Base-by-base conservation (phyloP, 2,888 invertebrate genomes). In the Philereme vetulata region DNA sequence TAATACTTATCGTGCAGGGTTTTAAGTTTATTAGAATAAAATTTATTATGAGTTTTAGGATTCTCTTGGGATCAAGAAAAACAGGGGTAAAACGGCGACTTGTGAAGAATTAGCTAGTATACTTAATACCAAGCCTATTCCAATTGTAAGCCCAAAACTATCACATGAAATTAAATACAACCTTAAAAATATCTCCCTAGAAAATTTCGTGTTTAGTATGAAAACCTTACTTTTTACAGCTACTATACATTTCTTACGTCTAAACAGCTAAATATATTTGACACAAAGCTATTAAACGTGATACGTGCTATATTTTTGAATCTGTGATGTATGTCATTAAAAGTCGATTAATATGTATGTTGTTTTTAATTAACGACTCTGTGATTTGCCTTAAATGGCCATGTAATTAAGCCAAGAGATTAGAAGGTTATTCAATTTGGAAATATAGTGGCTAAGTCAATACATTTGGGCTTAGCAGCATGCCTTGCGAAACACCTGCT, bases 141-240 rank as follows among this genome's bases (percentile, higher is more conserved):
- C 21, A 1, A 21, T 21, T 2, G 21, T 21, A 21, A 21, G 21
- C 21, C 21, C 21, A 21, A 21, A 21, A 21, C 21, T 1, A 1
- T 1, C 2, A 21, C 21, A 21, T 2, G 2, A 21, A 21, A 21
- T 21, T 21, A 2, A 1, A 21, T 21, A 21, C 21, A 21, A 21
- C 21, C 2, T 21, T 21, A 21, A 21, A 21, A 21, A 21, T 21
- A 21, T 21, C 2, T 21, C 21, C 21, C 1, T 21, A 21, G n/a
- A 21, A 21, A 21, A 21, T 21, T 21, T 21, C 21, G 21, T 21
- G 21, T 1, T 21, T 21, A 1, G 2, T 1, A 21, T 21, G 2
- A 21, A 57, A 57, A 38, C 53, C 49, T 53, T 48, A 53, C 58
- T 48, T 58, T 53, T 58, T 58, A 58, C 49, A 36, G 10, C 8